phyloP scores from a whole-genome alignment of 2,113 vertebrate species.

The Rattus norvegicus region DNA sequence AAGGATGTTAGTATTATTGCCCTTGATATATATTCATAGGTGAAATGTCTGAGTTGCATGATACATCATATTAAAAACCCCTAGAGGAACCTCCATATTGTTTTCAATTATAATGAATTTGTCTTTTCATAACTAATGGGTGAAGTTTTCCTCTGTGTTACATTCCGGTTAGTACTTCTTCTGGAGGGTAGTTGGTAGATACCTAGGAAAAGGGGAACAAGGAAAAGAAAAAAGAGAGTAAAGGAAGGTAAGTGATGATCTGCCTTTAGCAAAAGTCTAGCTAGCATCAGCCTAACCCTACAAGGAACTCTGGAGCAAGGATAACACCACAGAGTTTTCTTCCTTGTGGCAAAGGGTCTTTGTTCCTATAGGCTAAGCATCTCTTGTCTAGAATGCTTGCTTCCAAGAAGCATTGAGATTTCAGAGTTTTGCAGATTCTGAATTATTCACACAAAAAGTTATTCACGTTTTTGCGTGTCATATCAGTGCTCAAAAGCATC shows the following conservation, averaged over 20 bases:
- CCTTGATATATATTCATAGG: not conserved
- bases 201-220: conserved; percentile 7
- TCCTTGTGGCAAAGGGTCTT: conserved; percentile 15
- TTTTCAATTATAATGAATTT: conserved; percentile 4
- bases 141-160: not conserved
- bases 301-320: not conserved
- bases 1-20: not conserved
- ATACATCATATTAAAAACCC: not conserved
- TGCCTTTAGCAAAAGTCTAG: not conserved
- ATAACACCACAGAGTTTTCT: not conserved
- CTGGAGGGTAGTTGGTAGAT: conserved; percentile 21
- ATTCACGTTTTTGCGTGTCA: not conserved
- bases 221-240: not conserved
- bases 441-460: not conserved
- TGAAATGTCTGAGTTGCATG: not conserved
- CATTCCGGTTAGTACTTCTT: not conserved
- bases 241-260: conserved; percentile 12
- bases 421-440: not conserved
- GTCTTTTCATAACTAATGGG: not conserved
- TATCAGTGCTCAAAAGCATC: not conserved
- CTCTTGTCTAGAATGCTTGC: not conserved
- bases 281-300: not conserved
- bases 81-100: not conserved
- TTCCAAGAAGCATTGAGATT: not conserved
- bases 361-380: not conserved